phyloP scores from a whole-genome alignment of 1,140 invertebrate species.

The Alviniconcha marisindica region DNA sequence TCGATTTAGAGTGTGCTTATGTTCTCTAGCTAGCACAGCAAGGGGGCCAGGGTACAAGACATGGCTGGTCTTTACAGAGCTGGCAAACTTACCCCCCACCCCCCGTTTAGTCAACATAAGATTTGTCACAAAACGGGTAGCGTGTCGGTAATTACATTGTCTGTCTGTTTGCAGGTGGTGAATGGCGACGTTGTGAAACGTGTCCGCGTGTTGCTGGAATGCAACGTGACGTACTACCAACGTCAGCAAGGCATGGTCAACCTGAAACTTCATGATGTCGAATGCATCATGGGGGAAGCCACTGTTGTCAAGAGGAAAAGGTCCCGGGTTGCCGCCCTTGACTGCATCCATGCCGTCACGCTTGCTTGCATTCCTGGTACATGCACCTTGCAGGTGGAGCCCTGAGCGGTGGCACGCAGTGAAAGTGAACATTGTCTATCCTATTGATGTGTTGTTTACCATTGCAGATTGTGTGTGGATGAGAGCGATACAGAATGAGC shows the following conservation, averaged over 20 bases:
- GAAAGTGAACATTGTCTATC: not conserved
- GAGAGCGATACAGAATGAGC: no score
- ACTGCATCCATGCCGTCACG: conserved; percentile 56
- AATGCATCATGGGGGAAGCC: conserved; percentile 57
- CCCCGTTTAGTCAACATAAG: no score
- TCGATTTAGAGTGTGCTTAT: no score
- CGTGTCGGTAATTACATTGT: no score
- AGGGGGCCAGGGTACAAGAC: no score
- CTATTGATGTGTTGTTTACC: no score
- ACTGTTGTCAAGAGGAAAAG: conserved; percentile 56
- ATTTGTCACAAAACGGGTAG: no score
- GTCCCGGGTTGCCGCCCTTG: conserved; percentile 47
- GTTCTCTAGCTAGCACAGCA: no score
- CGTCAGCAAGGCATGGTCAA: conserved; percentile 77
- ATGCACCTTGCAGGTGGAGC: conserved; percentile 58
- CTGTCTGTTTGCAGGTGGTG: conserved; percentile 60
- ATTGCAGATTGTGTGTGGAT: no score
- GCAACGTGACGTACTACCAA: conserved; percentile 82
- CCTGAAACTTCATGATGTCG: conserved; percentile 51
- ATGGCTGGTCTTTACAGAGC: no score
- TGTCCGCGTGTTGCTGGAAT: conserved; percentile 80
- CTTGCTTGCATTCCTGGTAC: conserved; percentile 49
- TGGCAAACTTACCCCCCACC: no score
- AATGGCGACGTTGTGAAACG: conserved; percentile 80
- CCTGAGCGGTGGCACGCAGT: not conserved